These are phyloP conservation scores for Limnothrissa miodon DNA, from an alignment of 2,113 vertebrate species.

Conservation along the genomic window DNA sequence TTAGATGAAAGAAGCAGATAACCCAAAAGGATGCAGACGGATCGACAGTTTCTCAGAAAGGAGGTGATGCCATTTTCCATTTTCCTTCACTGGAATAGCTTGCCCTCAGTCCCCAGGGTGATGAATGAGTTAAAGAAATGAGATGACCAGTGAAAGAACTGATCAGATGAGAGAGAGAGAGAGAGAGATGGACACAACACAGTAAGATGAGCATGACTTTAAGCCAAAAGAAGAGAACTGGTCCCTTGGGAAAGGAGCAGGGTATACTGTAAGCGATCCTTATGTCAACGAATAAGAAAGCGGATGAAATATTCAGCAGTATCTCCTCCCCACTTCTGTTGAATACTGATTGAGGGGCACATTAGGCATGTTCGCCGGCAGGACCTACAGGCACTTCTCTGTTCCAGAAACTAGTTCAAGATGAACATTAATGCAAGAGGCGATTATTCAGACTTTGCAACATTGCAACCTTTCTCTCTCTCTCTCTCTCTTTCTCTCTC, in stretches of 20 bases:
- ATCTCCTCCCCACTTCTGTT: neutral
- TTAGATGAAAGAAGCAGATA: neutral
- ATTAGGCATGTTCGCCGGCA: neutral
- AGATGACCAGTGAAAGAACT: slow-evolving; percentile 1
- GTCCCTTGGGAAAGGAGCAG: neutral
- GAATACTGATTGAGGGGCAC: slow-evolving; percentile 27
- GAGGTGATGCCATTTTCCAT: neutral
- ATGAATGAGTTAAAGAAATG: neutral
- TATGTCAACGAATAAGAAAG: slow-evolving; percentile 21
- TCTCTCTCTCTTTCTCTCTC: slow-evolving; percentile 14
- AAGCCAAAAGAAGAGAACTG: neutral
- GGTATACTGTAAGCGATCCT: slow-evolving; percentile 15
- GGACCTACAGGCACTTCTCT: neutral
- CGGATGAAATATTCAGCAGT: slow-evolving; percentile 31
- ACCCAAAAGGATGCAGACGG: neutral
- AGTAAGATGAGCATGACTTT: neutral
- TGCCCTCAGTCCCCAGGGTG: neutral
- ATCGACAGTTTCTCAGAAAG: neutral
- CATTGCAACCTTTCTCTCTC: neutral
- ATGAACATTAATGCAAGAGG: slow-evolving; percentile 19
- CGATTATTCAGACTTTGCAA: slow-evolving; percentile 22
- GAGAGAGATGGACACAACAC: neutral
- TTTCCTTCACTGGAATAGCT: neutral
- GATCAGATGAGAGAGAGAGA: neutral
- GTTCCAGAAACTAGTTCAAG: slow-evolving; percentile 15